phyloP scores from a whole-genome alignment of 2,888 invertebrate genomes.

The Bombyx huttoni region DNA sequence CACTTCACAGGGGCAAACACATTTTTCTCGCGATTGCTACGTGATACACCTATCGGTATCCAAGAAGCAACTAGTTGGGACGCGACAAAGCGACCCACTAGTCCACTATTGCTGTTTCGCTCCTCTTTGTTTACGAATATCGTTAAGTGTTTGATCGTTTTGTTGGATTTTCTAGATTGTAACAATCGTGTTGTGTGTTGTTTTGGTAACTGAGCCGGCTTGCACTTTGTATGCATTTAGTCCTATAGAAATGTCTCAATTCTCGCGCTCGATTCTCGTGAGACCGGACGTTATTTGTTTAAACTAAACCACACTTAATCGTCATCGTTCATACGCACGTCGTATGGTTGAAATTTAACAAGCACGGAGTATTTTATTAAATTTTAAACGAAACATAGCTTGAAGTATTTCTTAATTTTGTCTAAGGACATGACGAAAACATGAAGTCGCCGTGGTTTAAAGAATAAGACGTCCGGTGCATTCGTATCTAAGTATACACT shows the following conservation, averaged over 20 bases:
- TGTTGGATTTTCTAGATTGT: conserved; percentile 56
- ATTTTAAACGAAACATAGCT: no score
- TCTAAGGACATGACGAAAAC: no score
- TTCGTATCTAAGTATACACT: no score
- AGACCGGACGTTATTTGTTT: conserved; percentile 31
- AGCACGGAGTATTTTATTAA: background rate
- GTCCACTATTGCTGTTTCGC: conserved; percentile 20
- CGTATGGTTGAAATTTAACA: background rate
- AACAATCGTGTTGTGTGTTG: conserved; percentile 57
- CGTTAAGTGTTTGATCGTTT: conserved; percentile 55
- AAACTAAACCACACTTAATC: background rate
- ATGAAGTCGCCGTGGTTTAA: no score
- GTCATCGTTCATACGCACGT: background rate
- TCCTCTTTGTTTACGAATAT: conserved; percentile 54
- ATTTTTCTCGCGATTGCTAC: conserved; percentile 34
- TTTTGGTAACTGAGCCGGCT: conserved; percentile 57
- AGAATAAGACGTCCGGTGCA: no score
- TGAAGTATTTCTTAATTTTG: no score
- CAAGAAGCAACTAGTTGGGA: conserved; percentile 20
- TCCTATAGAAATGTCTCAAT: conserved; percentile 37
- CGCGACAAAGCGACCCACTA: conserved; percentile 20
- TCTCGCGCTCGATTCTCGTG: conserved; percentile 39
- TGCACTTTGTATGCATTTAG: conserved; percentile 49
- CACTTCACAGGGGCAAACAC: conserved; percentile 39
- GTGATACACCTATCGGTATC: conserved; percentile 21